Evolutionary conservation across 1,140 invertebrate species (phyloP), one percentile per base, ranked within the genome.

Genomic region (Bombus cullumanus): DNA sequence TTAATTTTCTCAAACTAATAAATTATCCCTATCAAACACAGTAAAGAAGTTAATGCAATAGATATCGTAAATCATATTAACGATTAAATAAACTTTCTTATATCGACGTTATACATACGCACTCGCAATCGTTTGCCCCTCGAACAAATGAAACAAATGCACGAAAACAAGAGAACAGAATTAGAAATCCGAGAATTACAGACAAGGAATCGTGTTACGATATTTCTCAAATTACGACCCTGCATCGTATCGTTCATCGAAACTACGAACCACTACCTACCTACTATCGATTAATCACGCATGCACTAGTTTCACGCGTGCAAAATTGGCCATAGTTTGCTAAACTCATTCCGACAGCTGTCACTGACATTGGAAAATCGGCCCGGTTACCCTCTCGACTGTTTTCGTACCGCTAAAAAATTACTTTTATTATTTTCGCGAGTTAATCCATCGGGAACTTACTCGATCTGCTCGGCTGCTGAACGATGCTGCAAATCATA

Each of bases 291-390:
- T 68, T 68, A 68, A 68, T 68, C 66, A 68, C 22, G 34, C 18
- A 37, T 37, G 34, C 34, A 34, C 34, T 9, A 25, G 34, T 68
- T 37, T 22, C 34, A 34, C 66, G 9, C 5, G 66, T 25, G 18
- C 31, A 9, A 68, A 37, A 34, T 22, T 68, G 9, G 2, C 64
- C 64, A 68, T 18, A 34, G 66, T 68, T 53, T 68, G 31, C 9
- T 25, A 39, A 59, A 41, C 22, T 31, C 39, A 22, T 66, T 80
- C 83, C 76, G 47, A 15, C 66, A 59, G 18, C 80, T 66, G 75
- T 57, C 82, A 62, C 68, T 80, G 37, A 34, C 75, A 1, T 31
- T 9, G 8, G 25, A 39, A 31, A 62, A 41, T 15, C 37, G 22
- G 25, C 13, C 22, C 39, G 12, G 28, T 25, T 59, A 15, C n/a